Base-by-base conservation (phyloP, 2,888 invertebrate species). In the Agrochola lota region DNA sequence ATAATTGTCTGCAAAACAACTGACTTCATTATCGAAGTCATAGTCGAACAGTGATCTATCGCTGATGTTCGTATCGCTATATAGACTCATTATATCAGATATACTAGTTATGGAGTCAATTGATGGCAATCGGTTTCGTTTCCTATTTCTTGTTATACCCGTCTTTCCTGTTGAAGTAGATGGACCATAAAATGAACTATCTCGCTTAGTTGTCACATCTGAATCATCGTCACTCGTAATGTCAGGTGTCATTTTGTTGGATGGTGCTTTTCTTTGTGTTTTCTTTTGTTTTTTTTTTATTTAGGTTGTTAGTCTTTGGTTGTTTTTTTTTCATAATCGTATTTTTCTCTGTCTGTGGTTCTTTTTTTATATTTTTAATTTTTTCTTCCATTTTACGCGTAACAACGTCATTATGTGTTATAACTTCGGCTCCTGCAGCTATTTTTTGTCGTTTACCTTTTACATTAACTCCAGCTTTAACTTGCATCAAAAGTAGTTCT, bases 141-240 rank as follows among this genome's bases (percentile, higher is more conserved):
- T 71, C 62, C 7, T 62, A 15, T 63, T 62, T 62, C 46, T 68
- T 68, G 23, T 71, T 2, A 60, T 63, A 71, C 49, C 71, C 12
- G 62, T 71, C 62, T 71, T 71, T 71, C 71, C 71, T 71, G 71
- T 71, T 71, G 49, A 71, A 71, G 62, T 71, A 71, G 43, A 60
- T 62, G 71, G 60, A 71, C 71, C 49, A 63, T 43, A 17, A 71
- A 46, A 30, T 62, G 35, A 71, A 62, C 11, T 60, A 46, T 71
- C 71, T 46, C 71, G 59, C 57, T 43, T 60, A 20, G 46, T 9
- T 60, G 55, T 57, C 55, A 57, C 6, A 57, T 57, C 55, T 57
- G 60, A 23, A 46, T 71, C 71, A 20, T 71, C 30, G 68, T 71
- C 62, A 63, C 62, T 71, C 60, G 62, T 71, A 71, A 71, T 23